Conservation (phyloP, 92 coral and sea anemone species). For the Epizoanthus illoricatus region DNA sequence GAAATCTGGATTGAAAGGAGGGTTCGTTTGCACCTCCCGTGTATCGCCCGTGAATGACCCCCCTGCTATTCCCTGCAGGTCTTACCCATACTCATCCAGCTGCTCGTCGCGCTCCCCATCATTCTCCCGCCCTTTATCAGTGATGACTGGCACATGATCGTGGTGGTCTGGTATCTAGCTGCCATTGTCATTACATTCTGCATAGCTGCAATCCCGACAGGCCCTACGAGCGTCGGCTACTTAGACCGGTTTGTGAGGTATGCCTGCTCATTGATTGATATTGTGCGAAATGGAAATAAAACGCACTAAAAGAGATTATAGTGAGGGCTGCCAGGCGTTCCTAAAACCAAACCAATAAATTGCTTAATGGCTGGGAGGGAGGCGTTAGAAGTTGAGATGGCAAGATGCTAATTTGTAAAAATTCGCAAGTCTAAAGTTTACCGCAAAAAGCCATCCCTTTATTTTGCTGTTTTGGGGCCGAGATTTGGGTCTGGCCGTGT, state of each 20-base stretch:
- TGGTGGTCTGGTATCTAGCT: slow-evolving; percentile 54
- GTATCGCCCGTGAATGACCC: background rate
- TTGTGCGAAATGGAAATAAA: background rate
- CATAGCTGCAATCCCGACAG: slow-evolving; percentile 56
- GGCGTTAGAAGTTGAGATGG: no score
- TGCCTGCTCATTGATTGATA: background rate
- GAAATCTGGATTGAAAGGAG: no score
- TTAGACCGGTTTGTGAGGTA: slow-evolving; percentile 55
- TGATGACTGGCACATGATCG: slow-evolving; percentile 5
- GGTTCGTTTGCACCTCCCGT: no score
- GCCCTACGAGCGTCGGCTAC: slow-evolving; percentile 43
- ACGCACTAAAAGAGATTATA: background rate
- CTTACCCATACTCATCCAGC: slow-evolving; percentile 47
- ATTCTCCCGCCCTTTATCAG: slow-evolving; percentile 41
- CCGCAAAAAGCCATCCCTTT: no score
- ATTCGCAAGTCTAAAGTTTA: background rate
- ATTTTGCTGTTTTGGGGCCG: no score
- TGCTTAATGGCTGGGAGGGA: background rate
- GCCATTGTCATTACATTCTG: slow-evolving; percentile 37
- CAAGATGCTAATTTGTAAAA: background rate
- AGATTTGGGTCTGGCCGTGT: no score
- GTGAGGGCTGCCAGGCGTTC: background rate
- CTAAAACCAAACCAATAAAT: background rate
- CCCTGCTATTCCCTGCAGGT: slow-evolving; percentile 3
- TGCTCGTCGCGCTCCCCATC: slow-evolving; percentile 43